phyloP scores from a whole-genome alignment of 2,888 invertebrate genomes.

The Hetaerina titia region DNA sequence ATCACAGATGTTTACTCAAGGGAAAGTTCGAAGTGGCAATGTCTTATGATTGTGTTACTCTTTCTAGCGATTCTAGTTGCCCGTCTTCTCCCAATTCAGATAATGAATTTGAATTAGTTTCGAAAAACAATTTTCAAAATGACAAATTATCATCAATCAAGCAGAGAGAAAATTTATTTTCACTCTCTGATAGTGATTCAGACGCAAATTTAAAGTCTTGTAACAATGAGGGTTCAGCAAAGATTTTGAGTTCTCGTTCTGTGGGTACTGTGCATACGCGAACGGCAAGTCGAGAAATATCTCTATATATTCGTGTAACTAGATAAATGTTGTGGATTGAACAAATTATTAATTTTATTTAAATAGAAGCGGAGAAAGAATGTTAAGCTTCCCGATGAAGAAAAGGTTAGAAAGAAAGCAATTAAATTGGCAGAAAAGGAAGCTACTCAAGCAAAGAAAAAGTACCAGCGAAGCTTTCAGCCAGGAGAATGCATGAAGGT shows the following conservation, averaged over 20 bases:
- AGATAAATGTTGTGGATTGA: background rate
- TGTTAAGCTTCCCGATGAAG: conserved; percentile 42
- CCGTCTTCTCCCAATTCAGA: background rate
- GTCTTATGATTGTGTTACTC: conserved; percentile 19
- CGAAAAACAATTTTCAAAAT: too few relatives aligned
- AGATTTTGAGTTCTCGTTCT: background rate
- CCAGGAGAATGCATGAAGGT: conserved; percentile 80
- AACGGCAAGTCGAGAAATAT: background rate
- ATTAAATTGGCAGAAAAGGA: conserved; percentile 69
- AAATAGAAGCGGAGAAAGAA: conserved; percentile 8
- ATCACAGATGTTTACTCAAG: too few relatives aligned
- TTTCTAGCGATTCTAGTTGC: conserved; percentile 52
- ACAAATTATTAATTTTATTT: background rate
- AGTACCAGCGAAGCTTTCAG: conserved; percentile 73
- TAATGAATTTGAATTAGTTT: background rate
- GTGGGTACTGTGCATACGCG: too few relatives aligned
- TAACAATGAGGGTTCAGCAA: background rate
- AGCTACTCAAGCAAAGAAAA: conserved; percentile 70
- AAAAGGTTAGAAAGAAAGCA: conserved; percentile 69
- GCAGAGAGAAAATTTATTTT: background rate
- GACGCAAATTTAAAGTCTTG: background rate
- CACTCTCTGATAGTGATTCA: conserved; percentile 40
- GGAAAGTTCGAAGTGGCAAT: background rate
- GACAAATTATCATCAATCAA: background rate
- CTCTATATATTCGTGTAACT: too few relatives aligned